Evolutionary conservation across 2,113 vertebrate genomes (phyloP), one percentile per base, ranked within the genome.

Genomic region (Seriola rivoliana): DNA sequence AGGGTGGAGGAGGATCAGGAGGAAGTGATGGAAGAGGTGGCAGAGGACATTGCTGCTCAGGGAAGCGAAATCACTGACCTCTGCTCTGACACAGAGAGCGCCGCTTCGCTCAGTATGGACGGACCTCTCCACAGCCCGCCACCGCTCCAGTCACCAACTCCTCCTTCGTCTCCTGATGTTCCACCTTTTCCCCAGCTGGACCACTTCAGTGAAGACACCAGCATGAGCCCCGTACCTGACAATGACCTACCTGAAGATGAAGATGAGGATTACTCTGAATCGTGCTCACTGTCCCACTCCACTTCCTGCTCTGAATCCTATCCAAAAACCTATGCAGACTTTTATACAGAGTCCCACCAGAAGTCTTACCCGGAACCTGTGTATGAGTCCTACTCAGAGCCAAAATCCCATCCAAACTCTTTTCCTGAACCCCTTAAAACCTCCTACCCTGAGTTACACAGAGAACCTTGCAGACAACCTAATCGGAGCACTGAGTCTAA

Each of bases 61-160:
- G 90, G 88, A 78, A 89, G 87, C 11, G 91, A 88, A 76, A 80
- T 86, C 63, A 93, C 80, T 0, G 83, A 90, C 48, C 85, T 89
- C 10, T 95, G 92, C 79, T 93, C 93, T 0, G 92, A 95, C 82
- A 94, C 94, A 0, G 94, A 94, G 86, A 95, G 94, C 23, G 89
- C 88, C 0, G 93, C 93, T 21, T 95, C 94, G 0, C 91, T 95
- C 55, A 94, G 93, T n/a, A 89, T 95, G 87, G 95, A 95, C 1
- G 94, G 92, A 44, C 95, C 93, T 34, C 94, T 94, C 7, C 93
- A 93, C 85, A 92, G 91, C 62, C 93, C 92, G 0, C 93, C 94
- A 2, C 93, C 93, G 1, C 93, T 88, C 67, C 93, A 93, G 5
- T 93, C 92, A 1, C 91, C 93, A 1, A 92, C 93, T 36, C 90